These are phyloP conservation scores for Drosophila bunnanda DNA, from an alignment of 2,888 invertebrate species.

Conservation along the genomic window DNA sequence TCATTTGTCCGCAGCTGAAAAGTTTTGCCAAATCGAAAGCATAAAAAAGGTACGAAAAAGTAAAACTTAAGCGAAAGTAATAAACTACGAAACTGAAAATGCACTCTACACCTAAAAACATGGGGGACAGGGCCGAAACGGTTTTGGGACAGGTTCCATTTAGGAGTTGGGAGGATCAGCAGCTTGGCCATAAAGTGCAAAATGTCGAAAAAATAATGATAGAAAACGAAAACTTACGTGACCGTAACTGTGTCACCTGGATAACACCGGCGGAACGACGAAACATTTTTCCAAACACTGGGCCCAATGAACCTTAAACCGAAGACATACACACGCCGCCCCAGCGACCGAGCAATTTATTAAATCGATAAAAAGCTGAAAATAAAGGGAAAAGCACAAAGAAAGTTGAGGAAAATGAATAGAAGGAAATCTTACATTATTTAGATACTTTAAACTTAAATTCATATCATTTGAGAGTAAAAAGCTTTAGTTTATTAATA, in stretches of 20 bases:
- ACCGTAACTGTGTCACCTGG: slow-evolving; percentile 68
- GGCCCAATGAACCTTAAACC: slow-evolving; percentile 57
- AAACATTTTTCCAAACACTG: slow-evolving; percentile 26
- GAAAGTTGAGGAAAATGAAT: slow-evolving; percentile 21
- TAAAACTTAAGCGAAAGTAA: slow-evolving; percentile 67
- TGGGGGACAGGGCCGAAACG: neutral
- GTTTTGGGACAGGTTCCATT: neutral
- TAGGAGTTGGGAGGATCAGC: slow-evolving; percentile 11
- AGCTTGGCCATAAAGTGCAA: slow-evolving; percentile 50
- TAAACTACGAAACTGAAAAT: slow-evolving; percentile 70
- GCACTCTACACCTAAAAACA: slow-evolving; percentile 46
- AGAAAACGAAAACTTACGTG: slow-evolving; percentile 48
- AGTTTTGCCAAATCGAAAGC: slow-evolving; percentile 55
- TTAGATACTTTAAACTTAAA: too few relatives aligned
- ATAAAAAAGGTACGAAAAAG: slow-evolving; percentile 31
- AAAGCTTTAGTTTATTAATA: neutral
- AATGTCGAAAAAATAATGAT: slow-evolving; percentile 54
- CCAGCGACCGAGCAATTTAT: slow-evolving; percentile 60
- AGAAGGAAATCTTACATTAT: slow-evolving; percentile 21
- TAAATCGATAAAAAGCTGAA: slow-evolving; percentile 67
- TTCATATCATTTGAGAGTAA: neutral
- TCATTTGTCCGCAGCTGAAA: slow-evolving; percentile 36
- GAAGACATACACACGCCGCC: slow-evolving; percentile 52
- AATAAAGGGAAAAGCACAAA: slow-evolving; percentile 9
- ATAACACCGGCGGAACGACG: slow-evolving; percentile 33